Evolutionary conservation across 1,140 invertebrate species (phyloP).

Genomic region (Scaptomyza graminum): DNA sequence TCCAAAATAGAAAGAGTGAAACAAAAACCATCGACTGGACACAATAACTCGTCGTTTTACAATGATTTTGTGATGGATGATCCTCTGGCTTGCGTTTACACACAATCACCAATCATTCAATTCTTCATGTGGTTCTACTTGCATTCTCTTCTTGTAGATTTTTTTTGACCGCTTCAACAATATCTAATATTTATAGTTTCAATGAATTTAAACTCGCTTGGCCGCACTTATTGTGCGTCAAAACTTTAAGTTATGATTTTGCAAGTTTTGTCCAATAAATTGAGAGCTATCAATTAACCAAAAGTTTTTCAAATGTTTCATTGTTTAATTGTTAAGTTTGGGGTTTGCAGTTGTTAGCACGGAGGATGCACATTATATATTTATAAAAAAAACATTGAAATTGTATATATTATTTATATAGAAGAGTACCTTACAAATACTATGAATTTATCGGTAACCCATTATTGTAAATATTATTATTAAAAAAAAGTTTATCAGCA

Average conservation of each 20-base stretch:
- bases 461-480: too few species aligned
- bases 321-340: too few species aligned
- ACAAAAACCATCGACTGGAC: conserved; percentile 25
- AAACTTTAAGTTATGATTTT: not conserved
- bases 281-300: not conserved
- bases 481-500: too few species aligned
- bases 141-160: not conserved
- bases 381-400: too few species aligned
- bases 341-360: too few species aligned
- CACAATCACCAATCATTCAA: not conserved
- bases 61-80: conserved; percentile 70
- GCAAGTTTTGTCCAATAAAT: not conserved
- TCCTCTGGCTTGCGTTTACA: conserved; percentile 20
- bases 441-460: too few species aligned
- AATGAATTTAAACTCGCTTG: conserved; percentile 14
- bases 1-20: conserved; percentile 1
- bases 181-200: conserved; percentile 21
- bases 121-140: conserved; percentile 9
- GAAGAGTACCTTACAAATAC: too few species aligned
- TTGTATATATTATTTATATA: too few species aligned
- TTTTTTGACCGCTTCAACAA: not conserved
- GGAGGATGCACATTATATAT: too few species aligned
- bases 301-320: not conserved
- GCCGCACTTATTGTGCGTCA: conserved; percentile 6
- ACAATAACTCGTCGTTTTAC: conserved; percentile 70